Conservation (phyloP, 2,888 invertebrate species). For the Drosophila setosimentum region DNA sequence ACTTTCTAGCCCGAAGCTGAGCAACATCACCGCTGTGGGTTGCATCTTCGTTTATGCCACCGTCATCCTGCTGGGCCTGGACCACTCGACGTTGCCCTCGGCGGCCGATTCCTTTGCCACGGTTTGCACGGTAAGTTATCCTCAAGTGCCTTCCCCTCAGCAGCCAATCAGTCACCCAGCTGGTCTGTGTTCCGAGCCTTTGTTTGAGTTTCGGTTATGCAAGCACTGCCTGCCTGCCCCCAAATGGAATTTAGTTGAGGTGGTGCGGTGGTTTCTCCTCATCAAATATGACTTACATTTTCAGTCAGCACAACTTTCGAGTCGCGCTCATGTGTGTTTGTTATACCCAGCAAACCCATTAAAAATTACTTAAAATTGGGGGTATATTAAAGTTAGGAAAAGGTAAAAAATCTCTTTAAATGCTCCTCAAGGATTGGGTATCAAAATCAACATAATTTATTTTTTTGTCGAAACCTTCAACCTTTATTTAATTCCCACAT, state of each 20-base stretch:
- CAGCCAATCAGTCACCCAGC: slow-evolving; percentile 1
- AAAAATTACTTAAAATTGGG: slow-evolving; percentile 1
- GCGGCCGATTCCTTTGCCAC: slow-evolving; percentile 90
- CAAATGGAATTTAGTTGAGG: slow-evolving; percentile 7
- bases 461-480: not conserved
- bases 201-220: slow-evolving; percentile 77
- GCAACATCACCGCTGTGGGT: slow-evolving; percentile 96
- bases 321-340: slow-evolving; percentile 69
- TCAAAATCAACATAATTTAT: not conserved
- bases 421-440: not conserved
- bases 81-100: slow-evolving; percentile 91
- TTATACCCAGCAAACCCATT: slow-evolving; percentile 23
- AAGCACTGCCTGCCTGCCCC: slow-evolving; percentile 49
- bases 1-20: slow-evolving; percentile 95
- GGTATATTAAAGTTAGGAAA: not conserved
- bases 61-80: slow-evolving; percentile 93
- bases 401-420: not conserved
- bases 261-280: slow-evolving; percentile 23
- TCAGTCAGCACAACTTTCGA: slow-evolving; percentile 60
- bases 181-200: slow-evolving; percentile 34
- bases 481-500: not conserved
- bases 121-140: slow-evolving; percentile 92
- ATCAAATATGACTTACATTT: slow-evolving; percentile 81
- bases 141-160: slow-evolving; percentile 17
- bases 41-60: slow-evolving; percentile 96